phyloP scores from a whole-genome alignment of 2,797 vertebrate species.

The Ambastaia sidthimunki region DNA sequence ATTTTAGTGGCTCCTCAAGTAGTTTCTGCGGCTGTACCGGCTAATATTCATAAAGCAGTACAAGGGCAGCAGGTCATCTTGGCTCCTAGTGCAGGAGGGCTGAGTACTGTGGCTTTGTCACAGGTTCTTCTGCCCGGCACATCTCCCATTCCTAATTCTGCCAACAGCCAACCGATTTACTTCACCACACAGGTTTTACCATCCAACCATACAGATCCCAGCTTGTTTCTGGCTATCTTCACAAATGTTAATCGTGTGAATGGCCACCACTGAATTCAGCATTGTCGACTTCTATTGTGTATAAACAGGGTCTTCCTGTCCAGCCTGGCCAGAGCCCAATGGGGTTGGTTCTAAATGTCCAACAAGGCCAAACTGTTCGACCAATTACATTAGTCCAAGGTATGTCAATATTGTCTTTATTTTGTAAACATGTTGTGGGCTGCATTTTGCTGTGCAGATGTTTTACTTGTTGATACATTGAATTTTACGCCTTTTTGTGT shows the following conservation, averaged over 20 bases:
- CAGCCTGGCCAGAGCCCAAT: constrained; percentile 80
- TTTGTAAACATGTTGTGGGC: neutral
- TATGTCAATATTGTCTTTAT: constrained; percentile 58
- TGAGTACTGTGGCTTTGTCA: constrained; percentile 81
- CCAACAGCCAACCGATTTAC: constrained; percentile 83
- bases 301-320: constrained; percentile 84
- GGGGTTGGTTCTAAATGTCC: constrained; percentile 89
- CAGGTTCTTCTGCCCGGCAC: constrained; percentile 81
- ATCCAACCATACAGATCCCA: neutral
- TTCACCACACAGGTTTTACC: constrained; percentile 76
- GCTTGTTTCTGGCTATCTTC: neutral
- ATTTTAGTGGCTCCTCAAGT: constrained; percentile 32
- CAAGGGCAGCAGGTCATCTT: constrained; percentile 81
- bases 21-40: constrained; percentile 44
- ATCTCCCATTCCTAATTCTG: constrained; percentile 73
- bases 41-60: constrained; percentile 74
- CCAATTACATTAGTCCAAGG: constrained; percentile 90
- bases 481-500: neutral
- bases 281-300: neutral
- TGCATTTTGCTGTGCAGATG: neutral
- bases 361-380: constrained; percentile 87
- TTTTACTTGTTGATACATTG: neutral
- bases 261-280: neutral
- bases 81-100: constrained; percentile 75
- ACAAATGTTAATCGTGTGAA: neutral